Evolutionary conservation across 2,797 vertebrate species (phyloP), one percentile per base, ranked within the genome.

Genomic region (Clamator glandarius): DNA sequence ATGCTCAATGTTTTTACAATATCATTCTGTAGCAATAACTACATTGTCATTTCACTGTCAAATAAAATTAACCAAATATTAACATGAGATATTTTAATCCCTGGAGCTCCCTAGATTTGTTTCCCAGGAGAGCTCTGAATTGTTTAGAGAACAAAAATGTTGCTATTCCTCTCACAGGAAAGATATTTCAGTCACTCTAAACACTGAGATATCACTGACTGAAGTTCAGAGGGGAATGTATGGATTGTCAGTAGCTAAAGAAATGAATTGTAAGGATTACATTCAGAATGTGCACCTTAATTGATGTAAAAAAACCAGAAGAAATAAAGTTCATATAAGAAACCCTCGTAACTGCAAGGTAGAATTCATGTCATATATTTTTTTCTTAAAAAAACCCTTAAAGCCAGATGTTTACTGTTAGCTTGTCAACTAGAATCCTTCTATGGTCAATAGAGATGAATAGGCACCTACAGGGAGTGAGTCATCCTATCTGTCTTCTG

Each of bases 371-470:
- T 24, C 4, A 85, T 61, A 50, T 79, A 50, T 72, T 35, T 89
- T 80, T 89, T 87, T 33, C 67, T 64, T 2, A 39, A 48, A 39
- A 48, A 48, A 48, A 44, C 39, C 11, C 87, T 86, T 81, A n/a
- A 26, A 92, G 54, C 78, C 62, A 55, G 62, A 58, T 91, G 54
- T 86, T 92, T 91, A 73, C 39, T 68, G 46, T 42, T 78, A 41
- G 39, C 58, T 81, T 90, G 75, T 92, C 76, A 86, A 21, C 61
- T 76, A 87, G 73, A 93, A 91, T 41, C 73, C 76, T 85, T 66
- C 76, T 84, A 36, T 48, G 83, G 89, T 93, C 95, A 94, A 88
- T 39, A 55, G 55, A 92, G 85, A 94, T 91, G 85, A 94, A 90
- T 73, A 88, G 58, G 83, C 69, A 93, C 69, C 94, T 86, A 84